Conservation (phyloP, 2,113 vertebrate genomes). For the Coracopsis vasa region DNA sequence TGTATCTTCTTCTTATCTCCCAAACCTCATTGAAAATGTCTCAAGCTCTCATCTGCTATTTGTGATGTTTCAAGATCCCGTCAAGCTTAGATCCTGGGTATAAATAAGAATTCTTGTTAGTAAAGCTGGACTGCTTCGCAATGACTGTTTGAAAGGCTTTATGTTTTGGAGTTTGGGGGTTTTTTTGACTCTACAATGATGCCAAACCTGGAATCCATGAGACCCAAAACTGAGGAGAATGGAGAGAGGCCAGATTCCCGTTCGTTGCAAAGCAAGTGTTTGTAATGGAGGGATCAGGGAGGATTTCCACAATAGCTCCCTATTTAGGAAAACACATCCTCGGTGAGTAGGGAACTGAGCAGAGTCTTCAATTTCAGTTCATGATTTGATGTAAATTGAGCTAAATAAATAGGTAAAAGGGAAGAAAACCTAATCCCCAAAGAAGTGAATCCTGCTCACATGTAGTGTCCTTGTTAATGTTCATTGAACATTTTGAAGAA, state of each 20-base stretch:
- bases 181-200: neutral
- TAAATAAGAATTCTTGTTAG: slow-evolving; percentile 11
- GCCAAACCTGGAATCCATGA: neutral
- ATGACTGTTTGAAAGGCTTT: neutral
- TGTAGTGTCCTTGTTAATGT: neutral
- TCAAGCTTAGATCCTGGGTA: slow-evolving; percentile 44
- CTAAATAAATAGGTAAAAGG: neutral
- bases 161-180: neutral
- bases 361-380: neutral
- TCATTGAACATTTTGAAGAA: neutral
- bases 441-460: neutral
- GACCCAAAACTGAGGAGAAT: neutral
- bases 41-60: slow-evolving; percentile 9
- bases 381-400: neutral
- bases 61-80: slow-evolving; percentile 52
- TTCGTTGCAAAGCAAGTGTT: neutral
- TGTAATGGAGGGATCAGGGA: neutral
- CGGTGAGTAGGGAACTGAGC: neutral
- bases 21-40: slow-evolving; percentile 24
- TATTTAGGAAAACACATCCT: neutral
- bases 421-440: neutral
- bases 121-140: neutral
- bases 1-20: slow-evolving; percentile 52
- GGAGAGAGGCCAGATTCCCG: neutral
- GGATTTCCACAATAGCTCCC: neutral